Evolutionary conservation across 2,888 invertebrate species (phyloP).

Genomic region (Drosophila imparisetae): DNA sequence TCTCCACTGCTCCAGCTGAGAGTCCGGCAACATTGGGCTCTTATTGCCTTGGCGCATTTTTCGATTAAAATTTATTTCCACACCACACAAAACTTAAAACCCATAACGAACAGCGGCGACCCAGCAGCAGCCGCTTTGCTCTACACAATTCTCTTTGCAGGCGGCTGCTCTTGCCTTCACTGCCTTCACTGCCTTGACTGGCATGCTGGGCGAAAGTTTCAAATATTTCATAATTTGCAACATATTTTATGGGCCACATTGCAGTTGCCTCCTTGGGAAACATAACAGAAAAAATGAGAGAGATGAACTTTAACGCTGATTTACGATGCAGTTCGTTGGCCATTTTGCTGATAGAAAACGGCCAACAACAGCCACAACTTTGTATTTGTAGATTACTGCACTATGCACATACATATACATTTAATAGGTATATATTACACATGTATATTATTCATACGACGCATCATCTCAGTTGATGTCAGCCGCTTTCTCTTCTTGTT

Average conservation of each 20-base stretch:
- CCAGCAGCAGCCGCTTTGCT: slow-evolving; percentile 1
- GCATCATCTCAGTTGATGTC: slow-evolving; percentile 12
- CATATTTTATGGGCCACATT: slow-evolving; percentile 75
- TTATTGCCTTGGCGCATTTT: slow-evolving; percentile 74
- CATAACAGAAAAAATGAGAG: slow-evolving; percentile 18
- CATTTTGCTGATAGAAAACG: slow-evolving; percentile 25
- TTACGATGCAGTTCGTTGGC: slow-evolving; percentile 43
- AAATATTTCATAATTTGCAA: slow-evolving; percentile 79
- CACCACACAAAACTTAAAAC: slow-evolving; percentile 79
- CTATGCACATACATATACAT: neutral
- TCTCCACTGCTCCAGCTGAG: neutral
- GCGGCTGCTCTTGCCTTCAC: neutral
- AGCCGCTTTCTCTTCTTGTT: neutral
- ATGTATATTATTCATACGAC: slow-evolving; percentile 39
- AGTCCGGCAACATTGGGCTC: slow-evolving; percentile 21
- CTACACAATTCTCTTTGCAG: neutral
- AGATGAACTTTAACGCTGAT: slow-evolving; percentile 45
- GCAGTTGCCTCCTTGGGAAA: slow-evolving; percentile 49
- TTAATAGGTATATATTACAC: neutral
- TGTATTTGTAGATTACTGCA: slow-evolving; percentile 1
- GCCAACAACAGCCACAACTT: slow-evolving; percentile 12
- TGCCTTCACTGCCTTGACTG: slow-evolving; percentile 2
- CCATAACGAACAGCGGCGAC: slow-evolving; percentile 68
- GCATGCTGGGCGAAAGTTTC: slow-evolving; percentile 58
- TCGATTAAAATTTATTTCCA: slow-evolving; percentile 78